A percentile compares a stretch with the other conserved stretches of the same genome.
These are phyloP conservation scores for Apotomis betuletana DNA, from an alignment of 2,888 invertebrate genomes.

Conservation along the genomic window DNA sequence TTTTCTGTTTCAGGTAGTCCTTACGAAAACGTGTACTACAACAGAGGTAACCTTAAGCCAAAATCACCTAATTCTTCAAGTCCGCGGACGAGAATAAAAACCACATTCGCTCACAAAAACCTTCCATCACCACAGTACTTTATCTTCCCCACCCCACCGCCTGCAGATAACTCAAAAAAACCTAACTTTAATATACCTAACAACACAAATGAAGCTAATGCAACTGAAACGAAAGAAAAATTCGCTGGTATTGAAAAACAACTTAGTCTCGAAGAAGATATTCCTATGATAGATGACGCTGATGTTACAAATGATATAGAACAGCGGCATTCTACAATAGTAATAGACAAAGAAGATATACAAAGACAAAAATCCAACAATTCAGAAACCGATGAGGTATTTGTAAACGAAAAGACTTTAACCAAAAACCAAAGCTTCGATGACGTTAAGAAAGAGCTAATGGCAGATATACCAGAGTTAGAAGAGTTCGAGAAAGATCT, in stretches of 20 bases:
- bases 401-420: slow-evolving; percentile 46
- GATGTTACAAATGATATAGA: slow-evolving; percentile 76
- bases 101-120: slow-evolving; percentile 81
- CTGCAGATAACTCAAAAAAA: slow-evolving; percentile 61
- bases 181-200: slow-evolving; percentile 56
- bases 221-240: slow-evolving; percentile 45
- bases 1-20: slow-evolving; percentile 68
- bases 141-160: slow-evolving; percentile 75
- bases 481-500: slow-evolving; percentile 81
- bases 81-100: slow-evolving; percentile 86
- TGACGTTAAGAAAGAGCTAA: slow-evolving; percentile 78
- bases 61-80: slow-evolving; percentile 79
- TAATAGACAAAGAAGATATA: slow-evolving; percentile 53
- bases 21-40: slow-evolving; percentile 85
- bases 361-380: slow-evolving; percentile 27
- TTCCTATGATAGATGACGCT: slow-evolving; percentile 80
- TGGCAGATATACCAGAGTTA: slow-evolving; percentile 80
- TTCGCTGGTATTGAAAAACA: slow-evolving; percentile 78
- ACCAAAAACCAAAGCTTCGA: slow-evolving; percentile 75
- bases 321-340: slow-evolving; percentile 68
- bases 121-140: slow-evolving; percentile 78
- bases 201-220: slow-evolving; percentile 30
- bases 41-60: slow-evolving; percentile 69
- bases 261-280: slow-evolving; percentile 78
- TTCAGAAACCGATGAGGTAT: slow-evolving; percentile 41